Conservation (phyloP, 2,888 invertebrate genomes). For the Cataglyphis livida region DNA sequence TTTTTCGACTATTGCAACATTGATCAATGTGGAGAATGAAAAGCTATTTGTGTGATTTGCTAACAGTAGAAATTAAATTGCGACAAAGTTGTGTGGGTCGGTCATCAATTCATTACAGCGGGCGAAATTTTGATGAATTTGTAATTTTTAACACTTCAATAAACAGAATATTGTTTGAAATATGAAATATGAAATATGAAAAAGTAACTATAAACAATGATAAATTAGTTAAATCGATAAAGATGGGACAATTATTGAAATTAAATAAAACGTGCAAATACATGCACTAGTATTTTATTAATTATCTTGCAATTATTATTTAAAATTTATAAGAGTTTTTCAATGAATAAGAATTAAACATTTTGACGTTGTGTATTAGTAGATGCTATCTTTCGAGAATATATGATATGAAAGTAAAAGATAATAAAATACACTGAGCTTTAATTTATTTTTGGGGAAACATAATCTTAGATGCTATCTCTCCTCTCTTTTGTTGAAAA, state of each 20-base stretch:
- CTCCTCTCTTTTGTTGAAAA: neutral
- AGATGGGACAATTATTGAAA: neutral
- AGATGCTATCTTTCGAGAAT: neutral
- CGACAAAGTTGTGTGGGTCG: neutral
- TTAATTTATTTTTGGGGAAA: neutral
- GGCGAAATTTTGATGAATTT: neutral
- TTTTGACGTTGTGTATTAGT: neutral
- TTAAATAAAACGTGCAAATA: neutral
- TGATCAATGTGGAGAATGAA: slow-evolving; percentile 23
- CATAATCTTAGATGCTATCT: neutral
- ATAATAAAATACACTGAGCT: neutral
- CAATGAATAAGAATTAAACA: neutral
- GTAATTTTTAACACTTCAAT: neutral
- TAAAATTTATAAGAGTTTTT: neutral
- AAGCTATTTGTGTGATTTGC: slow-evolving; percentile 18
- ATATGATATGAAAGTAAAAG: neutral
- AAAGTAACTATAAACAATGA: neutral
- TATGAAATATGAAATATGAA: neutral
- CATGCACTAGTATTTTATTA: neutral
- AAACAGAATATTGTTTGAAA: neutral
- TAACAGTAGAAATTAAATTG: slow-evolving; percentile 30
- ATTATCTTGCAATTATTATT: neutral
- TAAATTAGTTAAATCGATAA: neutral
- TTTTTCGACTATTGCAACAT: slow-evolving; percentile 8
- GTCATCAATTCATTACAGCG: slow-evolving; percentile 11